Evolutionary conservation across 53 echinoderm and acorn worm species (phyloP).

Genomic region (Glandiceps talaboti): DNA sequence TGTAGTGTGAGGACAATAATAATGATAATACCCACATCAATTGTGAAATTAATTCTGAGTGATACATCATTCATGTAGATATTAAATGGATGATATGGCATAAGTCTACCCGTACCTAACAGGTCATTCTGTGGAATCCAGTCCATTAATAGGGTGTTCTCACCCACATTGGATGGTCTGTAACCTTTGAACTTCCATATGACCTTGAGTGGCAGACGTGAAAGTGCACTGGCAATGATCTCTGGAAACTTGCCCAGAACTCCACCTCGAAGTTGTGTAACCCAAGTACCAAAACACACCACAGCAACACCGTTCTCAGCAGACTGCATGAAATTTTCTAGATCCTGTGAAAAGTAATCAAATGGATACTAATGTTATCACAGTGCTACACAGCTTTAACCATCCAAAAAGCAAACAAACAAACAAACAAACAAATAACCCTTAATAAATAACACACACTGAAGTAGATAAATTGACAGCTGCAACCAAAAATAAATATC

Average conservation of each 20-base stretch:
- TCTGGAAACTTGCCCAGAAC: slow-evolving; percentile 3
- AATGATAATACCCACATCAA: no score
- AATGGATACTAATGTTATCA: no score
- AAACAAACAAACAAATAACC: no score
- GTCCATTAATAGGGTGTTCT: slow-evolving; percentile 31
- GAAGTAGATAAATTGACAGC: no score
- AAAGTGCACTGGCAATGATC: slow-evolving; percentile 16
- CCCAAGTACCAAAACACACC: slow-evolving; percentile 16
- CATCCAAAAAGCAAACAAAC: no score
- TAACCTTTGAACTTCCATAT: slow-evolving; percentile 21
- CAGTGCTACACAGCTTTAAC: no score
- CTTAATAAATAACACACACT: no score
- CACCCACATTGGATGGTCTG: slow-evolving; percentile 15
- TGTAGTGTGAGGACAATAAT: no score
- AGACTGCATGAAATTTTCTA: slow-evolving; percentile 19
- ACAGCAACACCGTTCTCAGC: slow-evolving; percentile 23
- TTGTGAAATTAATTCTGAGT: no score
- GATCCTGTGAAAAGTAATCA: slow-evolving; percentile 11
- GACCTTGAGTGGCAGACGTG: slow-evolving; percentile 26
- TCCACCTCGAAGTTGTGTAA: slow-evolving; percentile 5
- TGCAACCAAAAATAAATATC: no score
- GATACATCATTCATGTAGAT: no score
- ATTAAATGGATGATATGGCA: no score
- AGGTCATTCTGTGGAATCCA: slow-evolving; percentile 40
- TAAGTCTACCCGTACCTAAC: slow-evolving; percentile 34